Evolutionary conservation across 2,888 invertebrate genomes (phyloP).

Genomic region (Heterodera filipjevi): DNA sequence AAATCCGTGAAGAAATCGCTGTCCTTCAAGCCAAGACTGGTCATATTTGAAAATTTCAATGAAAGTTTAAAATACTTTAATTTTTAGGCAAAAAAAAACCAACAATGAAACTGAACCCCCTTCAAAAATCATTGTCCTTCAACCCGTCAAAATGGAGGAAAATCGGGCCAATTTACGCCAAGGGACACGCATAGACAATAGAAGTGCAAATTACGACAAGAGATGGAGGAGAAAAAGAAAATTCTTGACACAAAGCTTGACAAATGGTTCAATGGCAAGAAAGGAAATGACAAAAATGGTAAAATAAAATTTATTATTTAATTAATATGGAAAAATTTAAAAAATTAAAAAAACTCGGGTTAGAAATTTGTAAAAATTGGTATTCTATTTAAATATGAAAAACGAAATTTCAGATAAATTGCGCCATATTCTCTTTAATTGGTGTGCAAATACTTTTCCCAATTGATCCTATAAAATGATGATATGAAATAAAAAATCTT

Average conservation of each 20-base stretch:
- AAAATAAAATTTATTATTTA: too few relatives aligned
- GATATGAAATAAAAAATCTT: too few relatives aligned
- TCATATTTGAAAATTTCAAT: background rate
- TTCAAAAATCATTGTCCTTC: background rate
- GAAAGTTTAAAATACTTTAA: background rate
- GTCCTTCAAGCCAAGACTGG: background rate
- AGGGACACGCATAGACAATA: background rate
- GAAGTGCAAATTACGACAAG: background rate
- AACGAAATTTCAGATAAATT: too few relatives aligned
- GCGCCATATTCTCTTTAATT: too few relatives aligned
- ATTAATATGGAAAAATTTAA: background rate
- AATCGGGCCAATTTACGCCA: background rate
- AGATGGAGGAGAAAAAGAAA: background rate
- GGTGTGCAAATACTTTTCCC: too few relatives aligned
- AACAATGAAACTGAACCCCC: background rate
- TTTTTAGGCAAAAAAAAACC: background rate
- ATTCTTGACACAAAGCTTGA: background rate
- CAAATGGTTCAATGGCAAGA: background rate
- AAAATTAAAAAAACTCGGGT: too few relatives aligned
- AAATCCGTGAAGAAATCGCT: background rate
- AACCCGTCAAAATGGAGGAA: background rate
- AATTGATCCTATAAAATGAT: too few relatives aligned
- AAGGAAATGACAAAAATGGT: background rate
- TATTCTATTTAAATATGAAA: too few relatives aligned
- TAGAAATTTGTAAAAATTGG: too few relatives aligned